Evolutionary conservation across 2,888 invertebrate species (phyloP).

Genomic region (Heteropelma amictum): DNA sequence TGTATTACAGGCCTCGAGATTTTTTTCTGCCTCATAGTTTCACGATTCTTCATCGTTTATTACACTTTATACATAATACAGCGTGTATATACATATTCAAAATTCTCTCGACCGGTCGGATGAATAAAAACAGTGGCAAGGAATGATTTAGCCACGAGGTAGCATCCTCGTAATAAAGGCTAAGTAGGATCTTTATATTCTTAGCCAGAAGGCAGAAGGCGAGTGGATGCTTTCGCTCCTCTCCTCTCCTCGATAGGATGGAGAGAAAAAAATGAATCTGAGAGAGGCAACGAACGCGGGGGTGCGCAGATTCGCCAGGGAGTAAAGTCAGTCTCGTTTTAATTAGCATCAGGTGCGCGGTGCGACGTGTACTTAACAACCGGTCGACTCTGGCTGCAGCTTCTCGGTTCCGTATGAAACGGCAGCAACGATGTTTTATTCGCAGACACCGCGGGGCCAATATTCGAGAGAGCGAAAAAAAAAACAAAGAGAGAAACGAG

Average conservation of each 20-base stretch:
- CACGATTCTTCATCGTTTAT: too few species aligned
- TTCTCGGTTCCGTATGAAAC: conserved; percentile 49
- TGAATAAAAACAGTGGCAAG: conserved; percentile 71
- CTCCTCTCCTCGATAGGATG: conserved; percentile 13
- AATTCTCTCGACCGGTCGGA: neutral
- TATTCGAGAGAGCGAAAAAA: neutral
- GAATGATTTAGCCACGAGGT: conserved; percentile 73
- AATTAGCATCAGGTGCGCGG: conserved; percentile 77
- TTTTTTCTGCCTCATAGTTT: too few species aligned
- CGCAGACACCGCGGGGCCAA: conserved; percentile 74
- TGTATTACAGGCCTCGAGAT: too few species aligned
- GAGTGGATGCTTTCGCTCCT: conserved; percentile 20
- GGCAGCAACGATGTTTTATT: conserved; percentile 74
- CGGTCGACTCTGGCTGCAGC: conserved; percentile 45
- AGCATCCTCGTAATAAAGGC: conserved; percentile 73
- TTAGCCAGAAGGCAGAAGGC: conserved; percentile 72
- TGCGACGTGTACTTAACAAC: conserved; percentile 77
- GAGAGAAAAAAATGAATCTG: too few species aligned
- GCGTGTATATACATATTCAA: conserved; percentile 1
- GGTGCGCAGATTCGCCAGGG: conserved; percentile 53
- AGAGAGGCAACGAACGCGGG: too few species aligned
- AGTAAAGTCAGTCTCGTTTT: conserved; percentile 74
- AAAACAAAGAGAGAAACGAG: neutral
- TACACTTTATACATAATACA: too few species aligned
- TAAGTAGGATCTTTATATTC: conserved; percentile 78